Evolutionary conservation across 53 echinoderm and acorn worm species (phyloP), one percentile per base, ranked within the genome.

Genomic region (Arbacia lixula): DNA sequence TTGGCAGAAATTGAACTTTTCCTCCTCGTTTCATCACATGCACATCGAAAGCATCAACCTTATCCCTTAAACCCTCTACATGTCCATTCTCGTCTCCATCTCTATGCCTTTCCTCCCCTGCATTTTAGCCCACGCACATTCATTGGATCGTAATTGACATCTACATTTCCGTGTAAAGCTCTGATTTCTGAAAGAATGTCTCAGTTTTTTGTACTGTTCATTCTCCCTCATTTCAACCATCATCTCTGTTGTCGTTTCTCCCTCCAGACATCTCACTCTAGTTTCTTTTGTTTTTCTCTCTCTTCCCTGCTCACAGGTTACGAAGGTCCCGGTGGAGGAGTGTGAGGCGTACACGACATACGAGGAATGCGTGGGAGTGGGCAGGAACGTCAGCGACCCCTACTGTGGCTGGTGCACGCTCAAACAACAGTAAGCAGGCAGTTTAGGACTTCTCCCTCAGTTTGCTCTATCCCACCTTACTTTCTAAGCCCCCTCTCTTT

Each of bases 241-340:
- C n/a, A n/a, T n/a, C n/a, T n/a, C n/a, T n/a, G n/a, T n/a, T n/a
- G n/a, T n/a, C n/a, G n/a, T n/a, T n/a, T 40, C 68, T 68, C 25
- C 22, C 68, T 68, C 6, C 69, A 21, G 26, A 12, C 69, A 41
- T 69, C 43, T 69, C 69, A 14, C 14, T 69, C 28, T 57, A 6
- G 16, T 4, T 69, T 43, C 43, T 69, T 30, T 28, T 69, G 69
- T 69, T 69, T 41, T 69, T 26, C 43, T 72, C n/a, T 72, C 6
- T 9, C 17, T 74, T 74, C 20, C 21, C 52, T 19, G 36, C 22
- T 25, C 35, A 32, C 82, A 81, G 82, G 36, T 81, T 35, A 81
- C 82, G 3, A 81, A 81, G 82, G 64, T 81, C 42, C 82, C 82
- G 19, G 82, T 81, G 82, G 82, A 81, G 64, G 82, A 81, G 49